Percentiles rank a stretch among this genome's conserved stretches.
These are phyloP conservation scores for Conchocele bisecta DNA, from an alignment of 2,888 invertebrate genomes.

Conservation along the genomic window DNA sequence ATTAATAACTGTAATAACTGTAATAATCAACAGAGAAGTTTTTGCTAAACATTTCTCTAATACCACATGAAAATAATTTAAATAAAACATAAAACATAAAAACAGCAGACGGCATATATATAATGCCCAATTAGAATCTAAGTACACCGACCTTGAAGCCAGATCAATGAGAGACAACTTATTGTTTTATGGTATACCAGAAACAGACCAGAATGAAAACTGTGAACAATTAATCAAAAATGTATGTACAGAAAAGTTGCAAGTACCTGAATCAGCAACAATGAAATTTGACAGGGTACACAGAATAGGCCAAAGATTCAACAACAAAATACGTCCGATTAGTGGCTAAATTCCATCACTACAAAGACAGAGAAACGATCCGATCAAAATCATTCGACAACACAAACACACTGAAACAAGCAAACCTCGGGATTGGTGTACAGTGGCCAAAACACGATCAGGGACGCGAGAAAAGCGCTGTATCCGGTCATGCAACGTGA, in stretches of 20 bases:
- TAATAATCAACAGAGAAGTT: too few species aligned
- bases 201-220: neutral
- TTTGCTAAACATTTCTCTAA: too few species aligned
- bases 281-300: slow-evolving; percentile 11
- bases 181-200: slow-evolving; percentile 24
- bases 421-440: slow-evolving; percentile 6
- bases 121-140: neutral
- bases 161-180: slow-evolving; percentile 26
- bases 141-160: slow-evolving; percentile 9
- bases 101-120: too few species aligned
- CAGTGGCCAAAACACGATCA: slow-evolving; percentile 1
- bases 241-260: neutral
- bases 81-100: too few species aligned
- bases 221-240: slow-evolving; percentile 1
- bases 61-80: too few species aligned
- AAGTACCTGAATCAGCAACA: neutral
- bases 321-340: slow-evolving; percentile 19
- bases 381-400: slow-evolving; percentile 4
- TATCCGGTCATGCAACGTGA: neutral
- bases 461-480: slow-evolving; percentile 15
- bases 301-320: slow-evolving; percentile 10
- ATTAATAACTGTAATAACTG: too few species aligned
- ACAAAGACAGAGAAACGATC: slow-evolving; percentile 13
- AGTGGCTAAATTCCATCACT: slow-evolving; percentile 27
- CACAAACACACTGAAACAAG: neutral